Conservation (phyloP, 2,888 invertebrate species). For the Platycnemis pennipes region DNA sequence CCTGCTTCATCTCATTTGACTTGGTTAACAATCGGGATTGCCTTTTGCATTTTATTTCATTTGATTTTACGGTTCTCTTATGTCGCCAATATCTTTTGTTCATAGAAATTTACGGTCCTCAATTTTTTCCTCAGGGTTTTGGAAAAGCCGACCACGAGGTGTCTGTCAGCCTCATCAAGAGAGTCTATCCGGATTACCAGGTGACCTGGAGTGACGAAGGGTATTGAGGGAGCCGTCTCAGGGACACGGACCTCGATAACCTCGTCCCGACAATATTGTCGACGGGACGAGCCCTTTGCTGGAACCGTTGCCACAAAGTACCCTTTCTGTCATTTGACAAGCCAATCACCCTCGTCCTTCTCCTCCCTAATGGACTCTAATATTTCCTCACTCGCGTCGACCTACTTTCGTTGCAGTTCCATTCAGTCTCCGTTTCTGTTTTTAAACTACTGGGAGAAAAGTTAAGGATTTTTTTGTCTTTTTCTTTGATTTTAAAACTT, state of each 20-base stretch:
- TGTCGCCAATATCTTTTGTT: too few species aligned
- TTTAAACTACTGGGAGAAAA: too few species aligned
- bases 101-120: not conserved
- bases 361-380: not conserved
- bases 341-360: not conserved
- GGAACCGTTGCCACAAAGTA: not conserved
- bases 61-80: too few species aligned
- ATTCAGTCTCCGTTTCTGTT: not conserved
- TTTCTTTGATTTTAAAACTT: too few species aligned
- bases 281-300: not conserved
- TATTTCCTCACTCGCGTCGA: not conserved
- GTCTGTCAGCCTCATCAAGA: conserved; percentile 88
- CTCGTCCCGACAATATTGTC: not conserved
- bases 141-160: conserved; percentile 94
- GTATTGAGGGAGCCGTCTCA: conserved; percentile 81
- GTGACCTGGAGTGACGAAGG: conserved; percentile 93
- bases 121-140: conserved; percentile 85
- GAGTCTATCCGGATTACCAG: conserved; percentile 86
- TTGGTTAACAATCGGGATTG: too few species aligned
- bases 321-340: not conserved
- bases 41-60: not conserved
- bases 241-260: not conserved
- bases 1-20: too few species aligned
- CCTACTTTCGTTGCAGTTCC: not conserved
- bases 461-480: too few species aligned